These are phyloP conservation scores for Drosophila cardini DNA, from an alignment of 1,140 invertebrate genomes.

Conservation along the genomic window DNA sequence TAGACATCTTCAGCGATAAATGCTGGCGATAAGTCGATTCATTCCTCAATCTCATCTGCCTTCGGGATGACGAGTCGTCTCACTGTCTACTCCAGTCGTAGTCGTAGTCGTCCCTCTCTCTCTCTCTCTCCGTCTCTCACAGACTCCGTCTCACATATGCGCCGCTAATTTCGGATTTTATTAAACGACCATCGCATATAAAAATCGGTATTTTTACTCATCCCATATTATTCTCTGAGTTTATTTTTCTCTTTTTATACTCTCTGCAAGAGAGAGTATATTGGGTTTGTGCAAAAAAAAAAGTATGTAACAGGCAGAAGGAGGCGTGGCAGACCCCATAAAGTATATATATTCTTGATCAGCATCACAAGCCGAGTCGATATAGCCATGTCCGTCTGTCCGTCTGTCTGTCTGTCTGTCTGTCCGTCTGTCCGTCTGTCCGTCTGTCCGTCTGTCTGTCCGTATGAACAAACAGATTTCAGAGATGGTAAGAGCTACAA, in stretches of 20 bases:
- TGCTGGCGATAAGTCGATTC: slow-evolving; percentile 60
- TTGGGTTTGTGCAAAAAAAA: no score
- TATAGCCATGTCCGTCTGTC: no score
- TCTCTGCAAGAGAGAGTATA: no score
- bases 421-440: no score
- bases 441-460: no score
- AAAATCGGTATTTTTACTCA: slow-evolving; percentile 74
- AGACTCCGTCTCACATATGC: slow-evolving; percentile 48
- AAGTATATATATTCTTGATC: no score
- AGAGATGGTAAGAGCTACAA: no score
- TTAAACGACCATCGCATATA: slow-evolving; percentile 75
- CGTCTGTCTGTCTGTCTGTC: no score
- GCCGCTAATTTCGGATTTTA: slow-evolving; percentile 77
- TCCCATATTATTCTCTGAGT: slow-evolving; percentile 53
- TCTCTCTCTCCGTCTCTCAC: slow-evolving; percentile 32
- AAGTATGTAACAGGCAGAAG: no score
- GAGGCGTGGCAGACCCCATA: no score
- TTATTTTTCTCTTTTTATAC: slow-evolving; percentile 14
- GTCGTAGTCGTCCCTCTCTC: slow-evolving; percentile 12
- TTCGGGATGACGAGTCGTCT: slow-evolving; percentile 55
- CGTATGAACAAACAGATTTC: no score
- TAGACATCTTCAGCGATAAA: slow-evolving; percentile 61
- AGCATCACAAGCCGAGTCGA: no score
- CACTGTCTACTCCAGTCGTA: slow-evolving; percentile 57
- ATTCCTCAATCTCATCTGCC: slow-evolving; percentile 38